Base-by-base conservation (phyloP, 2,113 vertebrate species). In the Hippocampus mohnikei region DNA sequence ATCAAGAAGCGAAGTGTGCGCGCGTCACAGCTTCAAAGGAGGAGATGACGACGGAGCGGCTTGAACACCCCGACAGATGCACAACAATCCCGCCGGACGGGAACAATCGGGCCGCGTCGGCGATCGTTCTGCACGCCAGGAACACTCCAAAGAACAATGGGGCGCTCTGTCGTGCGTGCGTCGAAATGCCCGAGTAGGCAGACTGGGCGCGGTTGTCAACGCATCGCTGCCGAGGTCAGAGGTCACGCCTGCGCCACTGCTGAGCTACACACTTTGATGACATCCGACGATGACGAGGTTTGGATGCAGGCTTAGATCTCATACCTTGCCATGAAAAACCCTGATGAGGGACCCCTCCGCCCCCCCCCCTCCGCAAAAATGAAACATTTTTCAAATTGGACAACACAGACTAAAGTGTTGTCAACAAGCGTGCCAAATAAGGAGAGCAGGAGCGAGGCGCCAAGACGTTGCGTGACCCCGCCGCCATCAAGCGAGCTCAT, bases 171-270 rank as follows among this genome's bases (percentile, higher is more conserved):
- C n/a, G 56, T 8, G 9, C 25, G 52, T 20, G 71, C 21, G 67
- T 23, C 74, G 78, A 80, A 63, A 61, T 21, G 46, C 21, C 21
- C 20, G 56, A 70, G 63, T 69, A 55, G 60, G 56, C 64, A 16
- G 68, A 23, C 52, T 23, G 21, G 52, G 52, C 52, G 9, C 9
- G 21, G 52, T 55, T 11, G 52, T 55, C 52, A 55, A 55, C 29
- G 29, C 58, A 18, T n/a, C 11, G 25, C 56, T 29, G 12, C 52
- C 8, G 58, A 29, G 58, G 58, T 33, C 58, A 15, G 52, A 10
- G 52, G 79, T 84, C 77, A 79, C 48, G 10, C 20, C 27, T 20
- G 48, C 69, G 44, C 46, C 11, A 69, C 42, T 56, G 48, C 71
- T 29, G 27, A 73, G 61, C 21, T 33, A 6, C 40, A 16, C 60